Evolutionary conservation across 2,113 vertebrate species (phyloP), one percentile per base, ranked within the genome.

Genomic region (Puma concolor): DNA sequence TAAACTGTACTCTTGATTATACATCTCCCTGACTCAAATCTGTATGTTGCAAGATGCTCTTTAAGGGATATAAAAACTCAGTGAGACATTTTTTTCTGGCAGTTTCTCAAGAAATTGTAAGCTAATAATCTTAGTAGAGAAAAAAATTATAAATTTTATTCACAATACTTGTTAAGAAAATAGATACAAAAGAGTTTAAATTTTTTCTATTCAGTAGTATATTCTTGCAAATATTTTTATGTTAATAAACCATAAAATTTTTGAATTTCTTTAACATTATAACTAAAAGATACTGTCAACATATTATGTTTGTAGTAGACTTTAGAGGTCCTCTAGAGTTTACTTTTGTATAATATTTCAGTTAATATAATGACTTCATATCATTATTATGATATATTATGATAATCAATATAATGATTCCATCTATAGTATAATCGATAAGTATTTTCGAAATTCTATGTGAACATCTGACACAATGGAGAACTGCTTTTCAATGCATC

Each of bases 151-250:
- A 82, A 60, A 82, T 54, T 79, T 33, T 79, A 83, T 77, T 85
- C 88, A 64, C 48, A 38, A 54, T 23, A 63, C 5, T 31, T 81
- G 16, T 41, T 94, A 36, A 86, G 57, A 85, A 95, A 85, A 92
- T 11, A 83, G 15, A 72, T 44, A 0, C 27, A 83, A 93, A 94
- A 31, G 44, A 14, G 29, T 71, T 95, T 50, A 94, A 36, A 67
- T 19, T 74, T 64, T 91, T 4, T 54, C 48, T 74, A 29, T 33
- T 50, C 66, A 48, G 29, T 50, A 54, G 29, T 33, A 82, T 29
- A 97, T 60, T 92, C 52, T 83, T 82, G 57, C 29, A 66, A 91
- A 76, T 25, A 81, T 38, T 81, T 95, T 90, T 83, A 92, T 57
- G n/a, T 92, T 41, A 79, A 84, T 38, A 60, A 88, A 88, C 36